Evolutionary conservation across 1,140 invertebrate species (phyloP), one percentile per base, ranked within the genome.

Genomic region (Leptopilina clavipes): DNA sequence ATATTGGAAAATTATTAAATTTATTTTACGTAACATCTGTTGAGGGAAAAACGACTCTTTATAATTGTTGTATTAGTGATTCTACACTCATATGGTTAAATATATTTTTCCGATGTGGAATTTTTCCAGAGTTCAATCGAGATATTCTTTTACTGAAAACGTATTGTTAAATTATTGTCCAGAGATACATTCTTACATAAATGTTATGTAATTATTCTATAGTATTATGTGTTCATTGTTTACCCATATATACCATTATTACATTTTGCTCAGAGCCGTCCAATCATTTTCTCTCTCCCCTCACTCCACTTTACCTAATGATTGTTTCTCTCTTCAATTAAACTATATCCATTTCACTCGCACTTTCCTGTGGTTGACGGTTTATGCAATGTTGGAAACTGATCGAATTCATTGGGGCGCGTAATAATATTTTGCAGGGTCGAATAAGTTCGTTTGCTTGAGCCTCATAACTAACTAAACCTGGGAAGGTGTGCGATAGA

Each of bases 381-480:
- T 85, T 89, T 87, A 88, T 85, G 86, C 84, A 88, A 88, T 83
- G 84, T 83, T 82, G 82, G 84, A 83, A 86, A 86, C 86, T 85
- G 84, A 87, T 87, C 87, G 83, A 84, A 86, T 83, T 86, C 86
- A 87, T 85, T 81, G 83, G 86, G 83, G 86, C 85, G 83, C 77
- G 82, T 88, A 87, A 89, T 87, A 87, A 87, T 87, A 87, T 88
- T 89, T 88, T 86, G 85, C 84, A 86, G 82, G 87, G 82, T 88
- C 82, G 85, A 89, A 85, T 84, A 85, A 85, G 85, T 87, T 85
- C 84, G 83, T 88, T 88, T 85, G 84, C 84, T 84, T 79, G 83
- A 82, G 74, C 85, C 80, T 78, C 82, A 83, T 79, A 80, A 80
- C 81, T 76, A 76, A 79, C 25, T 31, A 31, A 3, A 76, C 75